Evolutionary conservation across 2,888 invertebrate species (phyloP), one percentile per base, ranked within the genome.

Genomic region (Ceraclea dissimilis): DNA sequence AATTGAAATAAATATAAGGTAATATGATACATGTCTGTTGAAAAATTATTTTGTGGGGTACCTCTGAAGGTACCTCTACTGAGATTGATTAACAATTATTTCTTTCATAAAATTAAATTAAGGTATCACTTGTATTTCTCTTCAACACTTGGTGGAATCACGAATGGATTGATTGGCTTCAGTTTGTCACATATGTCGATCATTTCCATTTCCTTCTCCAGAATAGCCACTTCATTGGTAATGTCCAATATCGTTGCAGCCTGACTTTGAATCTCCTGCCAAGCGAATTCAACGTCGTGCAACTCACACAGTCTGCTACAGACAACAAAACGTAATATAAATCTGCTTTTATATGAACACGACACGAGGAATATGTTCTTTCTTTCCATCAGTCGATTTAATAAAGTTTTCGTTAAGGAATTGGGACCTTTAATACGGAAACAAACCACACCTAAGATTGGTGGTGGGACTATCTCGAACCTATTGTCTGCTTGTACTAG

Each of bases 351-450:
- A 63, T 85, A 83, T 47, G 79, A 82, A 2, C 89, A 87, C 4
- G 92, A 88, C 43, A 92, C 86, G 68, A 94, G 79, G 67, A 88
- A 93, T 56, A 96, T 82, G 62, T 86, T 82, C 65, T 86, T 89
- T 56, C 87, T 81, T 34, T 82, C 82, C 61, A 84, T 88, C 47
- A 96, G 75, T 53, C 79, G 81, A 54, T 87, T 84, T 49, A 93
- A 68, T 26, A 96, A 71, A 49, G 78, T 71, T 64, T 86, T 85
- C 0, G 90, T 93, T 4, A 82, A 66, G 43, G 72, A 74, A 68
- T 93, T 84, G 0, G 84, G 81, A 1, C 83, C 87, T 74, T 85
- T 88, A 31, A 94, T 71, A 65, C 93, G 80, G 69, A 98, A 97
- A 68, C 95, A 96, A 6, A 96, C 91, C 19, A 97, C 75, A 0